Evolutionary conservation across 1,140 invertebrate genomes (phyloP), one percentile per base, ranked within the genome.

Genomic region (Caerostris darwini): DNA sequence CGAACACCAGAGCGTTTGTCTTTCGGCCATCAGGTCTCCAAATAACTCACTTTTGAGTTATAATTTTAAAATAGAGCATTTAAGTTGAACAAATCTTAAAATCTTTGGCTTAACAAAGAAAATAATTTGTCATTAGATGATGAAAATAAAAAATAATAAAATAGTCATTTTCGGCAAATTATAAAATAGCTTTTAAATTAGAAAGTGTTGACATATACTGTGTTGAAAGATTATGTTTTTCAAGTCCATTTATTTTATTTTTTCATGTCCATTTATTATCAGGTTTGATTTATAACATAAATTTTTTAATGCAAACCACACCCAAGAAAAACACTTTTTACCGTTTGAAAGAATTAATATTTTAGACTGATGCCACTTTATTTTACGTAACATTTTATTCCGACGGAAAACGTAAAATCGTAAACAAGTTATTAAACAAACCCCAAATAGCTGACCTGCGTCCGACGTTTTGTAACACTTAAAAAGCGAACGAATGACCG

Each of bases 391-490:
- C 71, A n/a, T 50, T 64, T 3, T 34, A 12, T 3, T 5, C 69
- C 50, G 19, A 34, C 69, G 50, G 69, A 71, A 8, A 71, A 8
- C 2, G 34, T 3, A 64, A 12, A 77, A 53, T 77, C 7, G 19
- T 8, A 77, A 77, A 77, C 71, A 77, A 77, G 71, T 77, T 77
- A 77, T 77, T 12, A 53, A 77, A 77, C 10, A 77, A 12, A 7
- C 71, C 53, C 50, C 10, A 77, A 34, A 77, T 12, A 12, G 12
- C 71, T 77, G 71, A 77, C 71, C 71, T 77, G 71, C 71, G 71
- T 77, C 71, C 71, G 71, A 77, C 71, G 12, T 57, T 83, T 34
- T 83, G 82, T 83, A 83, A 83, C 82, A 83, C 82, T 83, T 83
- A n/a, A 56, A 34, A 34, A 34, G 34, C 82, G 56, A 77, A 77